Percentiles rank a stretch among this genome's conserved stretches.
Conservation (phyloP, 2,888 invertebrate genomes). For the Tipula confusa region DNA sequence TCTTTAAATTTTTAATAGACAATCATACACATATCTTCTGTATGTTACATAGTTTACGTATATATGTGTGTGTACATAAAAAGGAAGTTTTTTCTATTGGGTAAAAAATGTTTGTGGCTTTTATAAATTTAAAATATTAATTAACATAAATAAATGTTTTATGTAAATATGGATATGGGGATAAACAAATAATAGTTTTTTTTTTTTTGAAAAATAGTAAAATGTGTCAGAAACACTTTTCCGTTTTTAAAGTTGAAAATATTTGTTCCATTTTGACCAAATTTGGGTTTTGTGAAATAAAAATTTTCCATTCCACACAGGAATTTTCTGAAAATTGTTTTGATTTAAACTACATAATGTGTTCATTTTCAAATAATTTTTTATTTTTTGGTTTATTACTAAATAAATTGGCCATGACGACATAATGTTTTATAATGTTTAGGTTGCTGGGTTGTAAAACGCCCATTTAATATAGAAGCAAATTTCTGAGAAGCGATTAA, state of each 20-base stretch:
- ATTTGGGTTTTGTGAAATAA: neutral
- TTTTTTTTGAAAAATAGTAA: neutral
- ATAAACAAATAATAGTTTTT: neutral
- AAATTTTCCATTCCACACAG: neutral
- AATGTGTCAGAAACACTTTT: conserved; percentile 3
- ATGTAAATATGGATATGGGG: neutral
- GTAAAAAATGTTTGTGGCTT: neutral
- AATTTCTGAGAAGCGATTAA: no score
- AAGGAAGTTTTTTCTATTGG: neutral
- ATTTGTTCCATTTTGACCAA: neutral
- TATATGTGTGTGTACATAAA: neutral
- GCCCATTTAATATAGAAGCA: no score
- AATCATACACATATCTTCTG: neutral
- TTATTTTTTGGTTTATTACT: no score
- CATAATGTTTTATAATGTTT: no score
- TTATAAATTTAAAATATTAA: neutral
- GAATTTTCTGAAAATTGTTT: neutral
- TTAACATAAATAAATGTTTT: neutral
- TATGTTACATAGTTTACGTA: no score
- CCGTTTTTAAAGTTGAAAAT: neutral
- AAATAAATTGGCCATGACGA: no score
- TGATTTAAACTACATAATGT: neutral
- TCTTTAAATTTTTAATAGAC: neutral
- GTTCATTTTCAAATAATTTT: no score
- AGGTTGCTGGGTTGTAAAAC: no score